These are phyloP conservation scores for Sebastes hubbsi DNA, from an alignment of 2,797 vertebrate species.

Conservation along the genomic window DNA sequence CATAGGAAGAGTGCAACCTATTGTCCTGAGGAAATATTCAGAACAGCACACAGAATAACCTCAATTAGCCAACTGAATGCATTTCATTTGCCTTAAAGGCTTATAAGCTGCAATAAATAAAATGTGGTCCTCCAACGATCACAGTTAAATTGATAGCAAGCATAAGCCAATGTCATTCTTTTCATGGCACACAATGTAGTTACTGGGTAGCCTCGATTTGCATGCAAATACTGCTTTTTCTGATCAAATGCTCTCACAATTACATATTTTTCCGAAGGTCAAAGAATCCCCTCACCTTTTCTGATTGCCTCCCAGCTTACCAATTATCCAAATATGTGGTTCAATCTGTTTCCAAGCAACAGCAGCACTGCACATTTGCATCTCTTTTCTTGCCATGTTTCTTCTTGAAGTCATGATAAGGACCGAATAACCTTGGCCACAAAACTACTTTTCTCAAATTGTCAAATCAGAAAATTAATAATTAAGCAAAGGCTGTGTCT, in stretches of 20 bases:
- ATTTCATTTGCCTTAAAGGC: constrained; percentile 62
- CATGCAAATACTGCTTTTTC: constrained; percentile 64
- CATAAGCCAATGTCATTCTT: constrained; percentile 53
- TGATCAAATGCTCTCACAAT: constrained; percentile 72
- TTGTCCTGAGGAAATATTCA: constrained; percentile 40
- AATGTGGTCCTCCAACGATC: constrained; percentile 36
- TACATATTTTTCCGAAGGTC: constrained; percentile 69
- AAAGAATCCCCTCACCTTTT: constrained; percentile 72
- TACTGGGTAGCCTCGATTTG: constrained; percentile 57
- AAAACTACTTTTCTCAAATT: constrained; percentile 17
- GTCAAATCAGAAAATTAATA: constrained; percentile 37
- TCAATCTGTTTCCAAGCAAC: constrained; percentile 79
- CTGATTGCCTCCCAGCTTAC: constrained; percentile 74
- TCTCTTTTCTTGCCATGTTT: constrained; percentile 37
- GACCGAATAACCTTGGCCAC: constrained; percentile 41
- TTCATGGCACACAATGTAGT: constrained; percentile 51
- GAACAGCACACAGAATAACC: constrained; percentile 53
- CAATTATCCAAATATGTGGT: constrained; percentile 68
- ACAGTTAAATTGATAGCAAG: constrained; percentile 47
- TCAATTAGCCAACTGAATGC: constrained; percentile 61
- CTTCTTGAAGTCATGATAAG: constrained; percentile 45
- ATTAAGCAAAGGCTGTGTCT: constrained; percentile 22
- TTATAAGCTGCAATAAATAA: constrained; percentile 57
- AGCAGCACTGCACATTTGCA: constrained; percentile 54
- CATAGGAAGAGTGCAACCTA: constrained; percentile 25